A percentile compares a stretch with the other conserved stretches of the same genome.
These are phyloP conservation scores for Clinocottus analis DNA, from an alignment of 2,113 vertebrate species.

Conservation along the genomic window DNA sequence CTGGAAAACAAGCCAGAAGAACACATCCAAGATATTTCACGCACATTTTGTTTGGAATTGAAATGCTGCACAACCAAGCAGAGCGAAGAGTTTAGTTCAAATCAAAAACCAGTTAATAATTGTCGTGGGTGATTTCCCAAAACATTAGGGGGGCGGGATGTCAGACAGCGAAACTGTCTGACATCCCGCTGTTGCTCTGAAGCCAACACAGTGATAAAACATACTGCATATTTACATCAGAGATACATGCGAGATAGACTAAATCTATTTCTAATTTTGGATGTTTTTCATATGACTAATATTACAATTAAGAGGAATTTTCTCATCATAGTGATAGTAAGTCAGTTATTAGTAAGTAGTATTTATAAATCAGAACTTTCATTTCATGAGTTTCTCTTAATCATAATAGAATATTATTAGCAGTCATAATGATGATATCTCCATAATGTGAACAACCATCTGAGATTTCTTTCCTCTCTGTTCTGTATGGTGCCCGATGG, in stretches of 20 bases:
- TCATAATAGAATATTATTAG: background rate
- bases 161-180: slow-evolving; percentile 1
- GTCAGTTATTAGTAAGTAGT: background rate
- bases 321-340: background rate
- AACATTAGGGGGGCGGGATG: background rate
- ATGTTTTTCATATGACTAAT: too few species aligned
- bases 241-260: background rate
- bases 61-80: background rate
- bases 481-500: too few species aligned
- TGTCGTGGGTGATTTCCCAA: slow-evolving; percentile 1
- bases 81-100: background rate
- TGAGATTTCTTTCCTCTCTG: background rate
- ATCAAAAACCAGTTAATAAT: slow-evolving; percentile 53
- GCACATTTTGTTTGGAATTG: slow-evolving; percentile 30
- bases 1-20: slow-evolving; percentile 31
- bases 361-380: too few species aligned
- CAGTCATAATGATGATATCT: background rate
- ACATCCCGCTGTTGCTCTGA: background rate
- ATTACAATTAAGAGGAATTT: too few species aligned
- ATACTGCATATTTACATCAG: background rate
- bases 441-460: background rate
- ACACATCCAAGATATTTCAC: slow-evolving; percentile 10
- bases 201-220: background rate
- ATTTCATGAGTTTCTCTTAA: background rate
- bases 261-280: too few species aligned